Base-by-base conservation (phyloP, 2,888 invertebrate genomes). In the Drosophila sordidapex region DNA sequence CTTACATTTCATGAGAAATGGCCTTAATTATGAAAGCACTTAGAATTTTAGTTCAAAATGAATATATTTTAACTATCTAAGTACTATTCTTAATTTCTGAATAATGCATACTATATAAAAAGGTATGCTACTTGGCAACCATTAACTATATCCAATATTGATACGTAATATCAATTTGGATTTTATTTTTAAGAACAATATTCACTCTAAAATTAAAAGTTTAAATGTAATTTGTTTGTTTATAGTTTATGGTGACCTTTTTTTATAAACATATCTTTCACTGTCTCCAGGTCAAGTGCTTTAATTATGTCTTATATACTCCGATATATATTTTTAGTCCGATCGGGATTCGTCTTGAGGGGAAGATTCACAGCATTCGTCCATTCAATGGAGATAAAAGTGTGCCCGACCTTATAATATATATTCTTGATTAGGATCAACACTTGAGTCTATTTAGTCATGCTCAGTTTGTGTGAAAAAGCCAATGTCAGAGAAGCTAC, bases 21-120 rank as follows among this genome's bases (percentile, higher is more conserved):
- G 11, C 18, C 2, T 18, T 18, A 51, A 11, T 51, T 31, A 21
- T 31, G 31, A 49, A 49, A 38, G 18, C 38, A 18, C 8, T 10
- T 25, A 0, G 21, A 21, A 46, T 46, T 25, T 2, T 4, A 4
- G 21, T 2, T 18, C 36, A 18, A 18, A 36, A 36, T 36, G 15
- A 36, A 15, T 2, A 18, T 18, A 21, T 36, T 40, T n/a, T 8
- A 40, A 40, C n/a, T n/a, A 10, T 40, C n/a, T n/a, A n/a, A n/a
- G 4, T 40, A 40, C 0, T n/a, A n/a, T n/a, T n/a, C 38, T 3
- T 1, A 0, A 36, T 18, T 18, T 18, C 8, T 18, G 0, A 4
- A 4, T 0, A 18, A 1, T 2, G 7, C 1, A 0, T 0, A 40
- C 1, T 40, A 10, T 8, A 40, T 0, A n/a, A n/a, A n/a, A 40